Conservation (phyloP, 2,113 vertebrate genomes). For the Crotalus helleri region DNA sequence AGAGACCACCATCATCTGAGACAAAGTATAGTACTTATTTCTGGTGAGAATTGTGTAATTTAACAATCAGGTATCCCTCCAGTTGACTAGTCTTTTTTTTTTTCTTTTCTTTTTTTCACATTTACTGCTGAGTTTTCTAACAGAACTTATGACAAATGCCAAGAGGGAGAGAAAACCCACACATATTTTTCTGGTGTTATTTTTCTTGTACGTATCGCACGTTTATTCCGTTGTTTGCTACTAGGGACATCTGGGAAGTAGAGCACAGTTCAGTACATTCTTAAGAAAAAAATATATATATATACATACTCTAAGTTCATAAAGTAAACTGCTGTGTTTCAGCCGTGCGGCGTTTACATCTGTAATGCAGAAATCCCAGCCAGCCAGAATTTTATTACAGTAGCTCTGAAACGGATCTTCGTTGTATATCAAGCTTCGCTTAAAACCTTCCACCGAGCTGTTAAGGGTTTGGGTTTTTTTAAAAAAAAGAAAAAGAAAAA, state of each 20-base stretch:
- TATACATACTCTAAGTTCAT: slow-evolving; percentile 82
- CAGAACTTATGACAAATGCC: neutral
- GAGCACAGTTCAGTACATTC: neutral
- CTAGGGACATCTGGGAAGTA: neutral
- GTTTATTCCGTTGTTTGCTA: neutral
- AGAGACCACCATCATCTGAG: neutral
- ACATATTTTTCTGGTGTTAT: too few relatives aligned
- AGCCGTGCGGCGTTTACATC: slow-evolving; percentile 73
- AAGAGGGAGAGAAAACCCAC: neutral
- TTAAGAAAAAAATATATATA: accelerated
- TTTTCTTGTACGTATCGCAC: neutral
- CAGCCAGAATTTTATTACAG: slow-evolving; percentile 94
- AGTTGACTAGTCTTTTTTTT: neutral
- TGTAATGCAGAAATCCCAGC: slow-evolving; percentile 97
- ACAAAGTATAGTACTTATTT: neutral
- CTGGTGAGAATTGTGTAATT: neutral
- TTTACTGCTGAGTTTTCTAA: neutral
- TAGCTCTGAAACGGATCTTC: slow-evolving; percentile 93
- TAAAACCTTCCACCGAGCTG: slow-evolving; percentile 88
- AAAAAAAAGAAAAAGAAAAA: neutral
- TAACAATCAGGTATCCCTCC: neutral
- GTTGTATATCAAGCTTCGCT: slow-evolving; percentile 78
- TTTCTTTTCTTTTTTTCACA: neutral
- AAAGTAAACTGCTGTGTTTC: slow-evolving; percentile 84
- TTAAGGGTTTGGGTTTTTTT: neutral